Evolutionary conservation across 2,113 vertebrate genomes (phyloP).

Genomic region (Cyphomyrus plagiostoma): DNA sequence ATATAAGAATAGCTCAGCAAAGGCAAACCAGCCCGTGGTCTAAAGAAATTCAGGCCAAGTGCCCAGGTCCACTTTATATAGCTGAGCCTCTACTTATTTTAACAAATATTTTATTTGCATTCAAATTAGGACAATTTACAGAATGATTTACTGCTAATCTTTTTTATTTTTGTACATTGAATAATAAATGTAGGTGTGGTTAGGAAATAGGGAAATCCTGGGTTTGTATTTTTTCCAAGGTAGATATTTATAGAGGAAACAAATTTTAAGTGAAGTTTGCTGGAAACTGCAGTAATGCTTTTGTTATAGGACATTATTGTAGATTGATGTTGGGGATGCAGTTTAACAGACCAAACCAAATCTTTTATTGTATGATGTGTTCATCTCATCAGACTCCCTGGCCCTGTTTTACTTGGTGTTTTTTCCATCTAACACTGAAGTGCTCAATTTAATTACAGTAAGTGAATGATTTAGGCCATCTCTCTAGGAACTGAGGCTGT

Average conservation of each 20-base stretch:
- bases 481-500: not conserved
- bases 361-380: not conserved
- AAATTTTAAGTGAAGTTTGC: not conserved
- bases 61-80: not conserved
- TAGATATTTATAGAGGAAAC: not conserved
- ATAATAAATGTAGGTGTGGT: not conserved
- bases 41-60: not conserved
- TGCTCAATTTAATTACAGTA: not conserved
- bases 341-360: conserved; percentile 13
- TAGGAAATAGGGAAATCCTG: not conserved
- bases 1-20: not conserved
- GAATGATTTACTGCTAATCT: not conserved
- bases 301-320: not conserved
- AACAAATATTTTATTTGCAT: not conserved
- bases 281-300: not conserved
- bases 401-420: not conserved
- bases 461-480: not conserved
- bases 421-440: not conserved
- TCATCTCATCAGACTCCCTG: not conserved
- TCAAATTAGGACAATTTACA: not conserved
- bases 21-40: not conserved
- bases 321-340: conserved; percentile 34
- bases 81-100: not conserved
- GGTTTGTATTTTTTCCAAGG: not conserved
- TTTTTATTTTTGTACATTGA: not conserved